Evolutionary conservation across 35 echinoderm and acorn worm genomes (phyloP), one percentile per base, ranked within the genome.

Genomic region (Strongylocentrotus purpuratus): DNA sequence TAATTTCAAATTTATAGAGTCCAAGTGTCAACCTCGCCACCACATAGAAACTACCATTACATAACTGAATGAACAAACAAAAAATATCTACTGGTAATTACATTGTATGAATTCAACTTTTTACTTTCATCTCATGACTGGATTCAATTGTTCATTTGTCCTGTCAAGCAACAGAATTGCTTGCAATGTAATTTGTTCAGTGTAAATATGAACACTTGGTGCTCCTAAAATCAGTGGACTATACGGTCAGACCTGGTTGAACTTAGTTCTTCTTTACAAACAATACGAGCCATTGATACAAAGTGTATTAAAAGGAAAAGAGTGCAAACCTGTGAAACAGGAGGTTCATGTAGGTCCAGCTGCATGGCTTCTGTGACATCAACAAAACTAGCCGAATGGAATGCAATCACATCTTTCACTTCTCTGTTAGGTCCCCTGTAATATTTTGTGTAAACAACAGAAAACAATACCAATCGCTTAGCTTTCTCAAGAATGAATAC

Each of bases 371-470:
- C 96, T 10, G 95, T 94, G 0, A 99, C 97, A 92, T 96, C 96
- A 52, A 97, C 59, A 86, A 99, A 99, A 92, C 94, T 97, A 17
- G 45, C 94, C 14, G 98, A 96, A 95, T 97, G 95, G 94, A 99
- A 99, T 22, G 97, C 97, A n/a, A 99, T 90, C 31, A 99, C 97
- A 95, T 99, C 98, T 78, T 99, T 99, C 85, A 99, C 97, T 94
- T 97, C 98, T 47, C 96, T 94, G 33, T 96, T 94, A 41, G 92
- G 47, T 41, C 93, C 94, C 46, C 96, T 96, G 94, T 46, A 86
- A 78, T 61, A 71, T 25, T 85, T 85, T 18, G 85, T 20, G 25
- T 13, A n/a, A 31, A 86, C 1, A 31, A 86, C 85, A 86, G 25
- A 86, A 31, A 86, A 22, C 7, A 86, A 31, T 86, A n/a, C 28